A percentile compares a stretch with the other conserved stretches of the same genome.
These are phyloP conservation scores for Serranus cabrilla DNA, from an alignment of 2,797 vertebrate species.

Conservation along the genomic window DNA sequence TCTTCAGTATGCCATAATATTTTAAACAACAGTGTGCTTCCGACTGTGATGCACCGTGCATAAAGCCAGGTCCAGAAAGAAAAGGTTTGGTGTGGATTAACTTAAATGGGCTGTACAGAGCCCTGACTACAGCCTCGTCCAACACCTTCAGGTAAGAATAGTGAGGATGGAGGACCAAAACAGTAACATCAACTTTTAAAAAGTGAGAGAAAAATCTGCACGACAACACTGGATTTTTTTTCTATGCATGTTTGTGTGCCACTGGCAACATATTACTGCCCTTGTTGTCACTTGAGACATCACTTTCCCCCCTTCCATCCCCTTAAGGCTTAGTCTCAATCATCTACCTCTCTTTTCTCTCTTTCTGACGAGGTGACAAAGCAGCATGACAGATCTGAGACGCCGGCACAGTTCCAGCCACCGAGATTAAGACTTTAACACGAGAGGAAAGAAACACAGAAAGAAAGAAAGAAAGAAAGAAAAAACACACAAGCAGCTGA, in stretches of 20 bases:
- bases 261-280: constrained; percentile 62
- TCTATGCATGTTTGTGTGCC: constrained; percentile 25
- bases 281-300: constrained; percentile 62
- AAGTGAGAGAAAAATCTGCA: neutral
- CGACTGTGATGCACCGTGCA: too few species aligned
- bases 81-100: neutral
- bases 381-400: constrained; percentile 64
- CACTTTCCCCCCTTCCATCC: constrained; percentile 30
- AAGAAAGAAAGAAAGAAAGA: neutral
- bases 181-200: neutral
- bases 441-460: constrained; percentile 43
- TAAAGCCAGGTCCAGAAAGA: too few species aligned
- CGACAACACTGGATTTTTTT: neutral
- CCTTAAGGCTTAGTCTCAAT: constrained; percentile 57
- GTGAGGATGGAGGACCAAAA: neutral
- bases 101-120: neutral
- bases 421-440: constrained; percentile 65
- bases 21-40: too few species aligned
- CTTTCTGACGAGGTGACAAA: constrained; percentile 68
- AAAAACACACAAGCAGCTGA: constrained; percentile 40
- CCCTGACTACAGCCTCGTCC: neutral
- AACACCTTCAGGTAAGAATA: neutral
- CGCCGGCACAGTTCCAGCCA: constrained; percentile 70
- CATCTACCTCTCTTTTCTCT: constrained; percentile 60
- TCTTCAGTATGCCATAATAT: too few species aligned